Base-by-base conservation (phyloP, 2,888 invertebrate species). In the Heliothis peltigera region DNA sequence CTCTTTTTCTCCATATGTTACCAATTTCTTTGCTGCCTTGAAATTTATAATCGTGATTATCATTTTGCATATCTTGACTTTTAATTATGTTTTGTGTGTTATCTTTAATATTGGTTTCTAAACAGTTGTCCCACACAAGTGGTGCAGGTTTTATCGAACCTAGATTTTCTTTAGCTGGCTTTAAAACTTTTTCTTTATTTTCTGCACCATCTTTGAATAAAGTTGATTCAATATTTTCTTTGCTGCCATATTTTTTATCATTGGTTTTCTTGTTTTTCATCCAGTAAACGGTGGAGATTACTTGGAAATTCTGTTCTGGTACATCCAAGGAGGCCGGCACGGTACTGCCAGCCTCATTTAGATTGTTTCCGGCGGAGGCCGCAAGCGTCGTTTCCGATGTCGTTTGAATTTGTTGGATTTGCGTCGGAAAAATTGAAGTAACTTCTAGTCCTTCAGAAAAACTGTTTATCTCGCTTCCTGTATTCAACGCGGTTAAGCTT, bases 341-440 rank as follows among this genome's bases (percentile, higher is more conserved):
- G 76, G 71, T 79, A 68, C 81, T 84, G 75, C 79, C 85, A 84
- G 86, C 85, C 84, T 80, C 86, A 88, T 92, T 92, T 77, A 91
- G 90, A 93, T 93, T 92, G 87, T 90, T 92, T 95, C 95, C 95
- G 93, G 87, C 70, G 80, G 85, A 84, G 80, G 84, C 88, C 81
- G 82, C 88, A 65, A 86, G 85, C 87, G 87, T 82, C 84, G 88
- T 86, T 92, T 93, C 92, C 92, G 91, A 84, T 79, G 90, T 88
- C 83, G 89, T 82, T 81, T 80, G 87, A 87, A 87, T 90, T 88
- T 90, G 88, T 85, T 77, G 84, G 79, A 87, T 91, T 91, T 89
- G 90, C 87, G 84, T 83, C 71, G 88, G 80, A 89, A 90, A 91
- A 89, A 87, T 77, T 64, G 77, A 72, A 75, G 85, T 56, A 42